Base-by-base conservation (phyloP, 64 coral and sea anemone genomes). In the Stichodactyla mertensii region DNA sequence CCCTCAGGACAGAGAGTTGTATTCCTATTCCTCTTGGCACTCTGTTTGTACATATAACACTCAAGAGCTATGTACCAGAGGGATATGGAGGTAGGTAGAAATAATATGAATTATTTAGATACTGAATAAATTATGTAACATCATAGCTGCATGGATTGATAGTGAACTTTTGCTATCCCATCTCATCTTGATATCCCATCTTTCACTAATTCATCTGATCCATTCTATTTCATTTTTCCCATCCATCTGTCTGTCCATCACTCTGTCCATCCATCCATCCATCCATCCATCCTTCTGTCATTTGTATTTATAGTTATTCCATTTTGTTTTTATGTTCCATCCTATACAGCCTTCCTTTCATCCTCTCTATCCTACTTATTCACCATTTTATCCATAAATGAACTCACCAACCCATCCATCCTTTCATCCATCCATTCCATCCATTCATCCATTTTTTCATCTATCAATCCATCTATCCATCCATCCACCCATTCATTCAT, bases 31-130 rank as follows among this genome's bases (percentile, higher is more conserved):
- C 97, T 54, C 83, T 99, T 6, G 90, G 92, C 60, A 93, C 97
- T 19, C 69, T 99, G 59, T 99, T 99, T 88, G 92, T 93, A 31
- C 93, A 99, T 82, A 92, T 99, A 56, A 88, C 93, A 18, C 79
- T 95, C 6, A 99, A 88, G 62, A 92, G 89, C 1, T 99, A 95
- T 52, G 88, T 99, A 52, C 93, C 93, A 22, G 97, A 99, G 28
- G 92, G 90, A 51, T 99, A 88, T 82, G 88, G 87, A 88, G 90
- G 97, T 99, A 88, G 64, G 28, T 52, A 53, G 6, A 9, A 62
- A 61, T 51, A 10, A 6, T 66, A 12, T 59, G 57, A 10, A 58
- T 58, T 10, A 1, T 14, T 58, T 7, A 58, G 57, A 31, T 1
- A 1, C 1, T 45, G 36, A 45, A 45, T 45, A n/a, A 2, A 36